Evolutionary conservation across 2,888 invertebrate species (phyloP), one percentile per base, ranked within the genome.

Genomic region (Xestoiulus laeticollis): DNA sequence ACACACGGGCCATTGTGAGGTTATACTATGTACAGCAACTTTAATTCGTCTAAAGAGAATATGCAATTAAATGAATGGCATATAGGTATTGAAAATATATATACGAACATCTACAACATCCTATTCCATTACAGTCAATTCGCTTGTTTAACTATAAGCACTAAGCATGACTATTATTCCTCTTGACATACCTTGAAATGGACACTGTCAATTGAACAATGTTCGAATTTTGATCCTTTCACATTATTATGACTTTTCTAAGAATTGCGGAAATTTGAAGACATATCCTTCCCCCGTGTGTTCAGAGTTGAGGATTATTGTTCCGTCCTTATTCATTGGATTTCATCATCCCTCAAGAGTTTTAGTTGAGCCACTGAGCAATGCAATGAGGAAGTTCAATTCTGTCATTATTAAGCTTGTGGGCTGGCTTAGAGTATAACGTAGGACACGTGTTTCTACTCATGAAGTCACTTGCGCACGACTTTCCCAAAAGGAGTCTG

Each of bases 331-430:
- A 26, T 68, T 68, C 68, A 68, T 68, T 68, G 68, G 68, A 68
- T 68, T 68, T 22, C 22, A n/a, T 19, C 68, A 22, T 68, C 68
- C 68, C 68, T 68, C 68, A 68, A 68, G 68, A 68, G 68, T 22
- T 68, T n/a, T 68, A 68, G 68, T 68, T 68, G 68, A 68, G 68
- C 68, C 68, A 68, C 68, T 68, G 68, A 68, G 68, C 22, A 22
- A 22, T 26, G 68, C 68, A 68, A 22, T 22, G 68, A 68, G 68
- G n/a, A 68, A 68, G 68, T 68, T 68, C 68, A 68, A 68, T 68
- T 68, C 68, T 22, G 68, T 68, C 68, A 68, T 68, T 68, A 68
- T 68, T 68, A 68, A 68, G 68, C 68, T 68, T 8, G n/a, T 22
- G n/a, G 68, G 68, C 68, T 68, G 68, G 68, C 68, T 68, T 68